Percentiles rank a stretch among this genome's conserved stretches.
These are phyloP conservation scores for Dryadula phaetusa DNA, from an alignment of 2,888 invertebrate species.

Conservation along the genomic window DNA sequence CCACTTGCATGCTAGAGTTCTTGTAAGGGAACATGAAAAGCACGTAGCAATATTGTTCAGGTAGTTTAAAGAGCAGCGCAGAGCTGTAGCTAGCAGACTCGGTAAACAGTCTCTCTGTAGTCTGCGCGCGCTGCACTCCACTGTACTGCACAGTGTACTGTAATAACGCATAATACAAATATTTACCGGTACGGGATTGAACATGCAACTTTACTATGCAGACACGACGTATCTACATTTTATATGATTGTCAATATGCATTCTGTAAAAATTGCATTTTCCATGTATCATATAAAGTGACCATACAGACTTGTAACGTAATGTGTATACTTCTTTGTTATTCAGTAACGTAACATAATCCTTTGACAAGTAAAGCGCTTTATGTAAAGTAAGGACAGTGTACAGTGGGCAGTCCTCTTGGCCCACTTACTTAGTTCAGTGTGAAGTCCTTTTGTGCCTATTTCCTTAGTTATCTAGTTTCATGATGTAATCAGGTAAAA, in stretches of 20 bases:
- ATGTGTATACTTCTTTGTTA: background rate
- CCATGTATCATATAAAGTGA: background rate
- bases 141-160: too few species aligned
- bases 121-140: background rate
- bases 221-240: background rate
- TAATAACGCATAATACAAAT: conserved; percentile 13
- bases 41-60: conserved; percentile 1
- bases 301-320: background rate
- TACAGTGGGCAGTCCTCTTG: background rate
- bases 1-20: background rate
- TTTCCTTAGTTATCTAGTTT: conserved; percentile 4
- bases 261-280: background rate
- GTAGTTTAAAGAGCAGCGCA: background rate
- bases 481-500: background rate
- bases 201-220: background rate
- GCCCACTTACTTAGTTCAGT: background rate
- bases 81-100: background rate
- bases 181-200: conserved; percentile 1
- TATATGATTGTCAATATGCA: background rate
- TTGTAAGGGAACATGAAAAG: background rate
- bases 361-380: background rate
- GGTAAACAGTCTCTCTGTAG: background rate
- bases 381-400: background rate
- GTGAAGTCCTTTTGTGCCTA: conserved; percentile 3
- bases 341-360: conserved; percentile 12